phyloP scores from a whole-genome alignment of 2,113 vertebrate species.

The Callithrix jacchus region DNA sequence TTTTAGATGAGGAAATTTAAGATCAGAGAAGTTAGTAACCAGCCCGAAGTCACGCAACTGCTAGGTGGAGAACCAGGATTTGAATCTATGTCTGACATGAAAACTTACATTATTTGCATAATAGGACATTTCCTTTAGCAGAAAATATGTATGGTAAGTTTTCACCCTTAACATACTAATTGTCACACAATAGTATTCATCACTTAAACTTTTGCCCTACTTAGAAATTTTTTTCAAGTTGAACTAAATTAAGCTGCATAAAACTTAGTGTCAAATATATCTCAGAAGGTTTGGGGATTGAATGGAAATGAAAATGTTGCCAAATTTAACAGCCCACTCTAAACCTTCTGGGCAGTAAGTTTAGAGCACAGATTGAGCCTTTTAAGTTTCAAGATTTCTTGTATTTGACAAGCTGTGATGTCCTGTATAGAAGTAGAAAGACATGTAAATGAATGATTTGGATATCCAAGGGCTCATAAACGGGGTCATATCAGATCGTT shows the following conservation, averaged over 20 bases:
- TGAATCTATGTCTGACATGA: not conserved
- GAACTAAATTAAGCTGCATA: slow-evolving; percentile 58
- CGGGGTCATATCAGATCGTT: not conserved
- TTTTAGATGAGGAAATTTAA: slow-evolving; percentile 25
- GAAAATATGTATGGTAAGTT: not conserved
- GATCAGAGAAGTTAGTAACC: not conserved
- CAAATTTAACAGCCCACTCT: slow-evolving; percentile 66
- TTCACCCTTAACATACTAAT: not conserved
- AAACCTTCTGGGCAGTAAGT: slow-evolving; percentile 58
- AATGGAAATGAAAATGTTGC: slow-evolving; percentile 56
- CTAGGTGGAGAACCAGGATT: not conserved
- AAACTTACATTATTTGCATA: not conserved
- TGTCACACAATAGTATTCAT: not conserved
- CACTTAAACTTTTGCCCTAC: not conserved
- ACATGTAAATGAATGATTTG: slow-evolving; percentile 23
- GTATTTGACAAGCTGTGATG: slow-evolving; percentile 61
- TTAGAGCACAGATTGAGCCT: slow-evolving; percentile 56
- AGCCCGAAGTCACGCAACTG: not conserved
- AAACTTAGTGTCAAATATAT: slow-evolving; percentile 50
- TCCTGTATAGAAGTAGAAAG: slow-evolving; percentile 23
- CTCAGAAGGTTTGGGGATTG: slow-evolving; percentile 38
- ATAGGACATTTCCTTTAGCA: not conserved
- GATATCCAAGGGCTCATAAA: not conserved
- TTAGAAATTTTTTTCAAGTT: not conserved
- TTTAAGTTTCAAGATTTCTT: slow-evolving; percentile 52